Conservation (phyloP, 2,888 invertebrate species). For the Philaethria dido region DNA sequence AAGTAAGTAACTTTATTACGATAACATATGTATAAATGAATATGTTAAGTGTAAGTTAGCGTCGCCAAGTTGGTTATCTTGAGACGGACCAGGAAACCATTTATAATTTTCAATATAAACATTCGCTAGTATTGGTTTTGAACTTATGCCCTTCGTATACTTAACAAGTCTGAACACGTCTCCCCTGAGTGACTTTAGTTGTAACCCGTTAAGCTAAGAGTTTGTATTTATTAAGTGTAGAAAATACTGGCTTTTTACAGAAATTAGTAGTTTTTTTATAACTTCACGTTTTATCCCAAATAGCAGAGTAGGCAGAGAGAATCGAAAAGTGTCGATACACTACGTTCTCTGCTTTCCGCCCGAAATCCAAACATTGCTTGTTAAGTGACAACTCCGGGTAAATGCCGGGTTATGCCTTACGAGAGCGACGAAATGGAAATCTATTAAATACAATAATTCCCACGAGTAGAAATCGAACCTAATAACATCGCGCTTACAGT, state of each 20-base stretch:
- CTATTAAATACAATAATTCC: background rate
- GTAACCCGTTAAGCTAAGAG: background rate
- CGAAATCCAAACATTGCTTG: background rate
- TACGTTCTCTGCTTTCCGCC: background rate
- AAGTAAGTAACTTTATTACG: too few species aligned
- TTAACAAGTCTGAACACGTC: background rate
- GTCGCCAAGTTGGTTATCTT: background rate
- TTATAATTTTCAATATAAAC: background rate
- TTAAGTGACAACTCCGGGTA: background rate
- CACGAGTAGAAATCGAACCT: background rate
- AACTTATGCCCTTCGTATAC: conserved; percentile 4
- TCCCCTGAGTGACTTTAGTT: background rate
- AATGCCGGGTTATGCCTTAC: background rate
- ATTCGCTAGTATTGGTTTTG: background rate
- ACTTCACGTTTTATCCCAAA: background rate
- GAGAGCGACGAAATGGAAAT: background rate
- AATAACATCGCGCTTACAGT: background rate
- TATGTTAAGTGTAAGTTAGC: too few species aligned
- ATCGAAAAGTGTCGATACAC: too few species aligned
- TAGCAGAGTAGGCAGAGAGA: background rate
- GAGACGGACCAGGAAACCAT: background rate
- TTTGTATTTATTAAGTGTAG: background rate
- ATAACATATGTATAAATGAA: too few species aligned
- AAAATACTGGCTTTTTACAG: background rate
- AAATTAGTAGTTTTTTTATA: background rate